phyloP scores from a whole-genome alignment of 2,113 vertebrate species.

The Donacobius atricapilla region DNA sequence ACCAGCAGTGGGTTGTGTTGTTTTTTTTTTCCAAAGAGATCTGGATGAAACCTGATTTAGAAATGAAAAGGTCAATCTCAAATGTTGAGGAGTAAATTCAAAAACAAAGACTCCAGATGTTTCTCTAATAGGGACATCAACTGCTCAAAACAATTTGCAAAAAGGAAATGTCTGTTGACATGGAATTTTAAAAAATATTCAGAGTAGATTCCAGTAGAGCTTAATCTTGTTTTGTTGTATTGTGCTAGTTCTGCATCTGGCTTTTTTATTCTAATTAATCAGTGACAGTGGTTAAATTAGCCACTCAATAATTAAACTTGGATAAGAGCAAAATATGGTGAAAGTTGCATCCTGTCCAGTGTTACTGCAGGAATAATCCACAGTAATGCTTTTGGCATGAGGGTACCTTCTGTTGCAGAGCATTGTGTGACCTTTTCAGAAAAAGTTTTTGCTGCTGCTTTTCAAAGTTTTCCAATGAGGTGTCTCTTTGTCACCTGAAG shows the following conservation, averaged over 20 bases:
- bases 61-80: constrained; percentile 28
- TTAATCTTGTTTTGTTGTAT: neutral
- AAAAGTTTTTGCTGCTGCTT: neutral
- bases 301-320: neutral
- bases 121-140: constrained; percentile 4
- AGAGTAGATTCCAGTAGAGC: neutral
- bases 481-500: neutral
- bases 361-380: neutral
- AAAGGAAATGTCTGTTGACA: constrained; percentile 49
- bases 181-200: constrained; percentile 18
- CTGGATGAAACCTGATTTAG: neutral
- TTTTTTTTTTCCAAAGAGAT: neutral
- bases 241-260: neutral
- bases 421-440: neutral
- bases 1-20: neutral
- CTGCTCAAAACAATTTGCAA: constrained; percentile 31
- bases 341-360: neutral
- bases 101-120: constrained; percentile 48
- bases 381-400: neutral
- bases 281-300: neutral
- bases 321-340: neutral
- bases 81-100: constrained; percentile 3
- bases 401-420: neutral
- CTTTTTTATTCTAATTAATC: neutral
- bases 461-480: neutral